phyloP scores from a whole-genome alignment of 2,113 vertebrate genomes.

The Micronycteris hirsuta region DNA sequence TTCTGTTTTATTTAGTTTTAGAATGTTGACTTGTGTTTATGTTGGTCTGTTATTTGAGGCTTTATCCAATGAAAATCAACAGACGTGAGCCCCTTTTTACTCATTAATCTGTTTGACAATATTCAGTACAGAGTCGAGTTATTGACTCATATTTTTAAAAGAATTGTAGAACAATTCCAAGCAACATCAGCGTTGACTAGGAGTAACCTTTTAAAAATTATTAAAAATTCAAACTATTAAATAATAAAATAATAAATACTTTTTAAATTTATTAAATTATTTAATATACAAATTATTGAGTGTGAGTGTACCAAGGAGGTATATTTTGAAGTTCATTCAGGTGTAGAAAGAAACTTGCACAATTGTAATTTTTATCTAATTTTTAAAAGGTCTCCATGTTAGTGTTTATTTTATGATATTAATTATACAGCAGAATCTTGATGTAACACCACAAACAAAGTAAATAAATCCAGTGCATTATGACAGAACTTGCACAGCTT shows the following conservation, averaged over 20 bases:
- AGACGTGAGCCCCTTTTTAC: background rate
- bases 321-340: background rate
- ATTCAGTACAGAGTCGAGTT: background rate
- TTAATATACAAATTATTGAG: background rate
- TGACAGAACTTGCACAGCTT: background rate
- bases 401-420: background rate
- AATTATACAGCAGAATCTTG: background rate
- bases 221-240: background rate
- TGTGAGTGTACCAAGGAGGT: background rate
- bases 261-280: background rate
- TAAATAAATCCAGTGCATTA: background rate
- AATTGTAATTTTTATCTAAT: background rate
- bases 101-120: background rate
- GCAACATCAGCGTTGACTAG: background rate
- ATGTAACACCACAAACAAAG: background rate
- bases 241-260: background rate
- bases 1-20: background rate
- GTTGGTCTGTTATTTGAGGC: background rate
- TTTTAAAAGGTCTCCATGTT: conserved; percentile 24
- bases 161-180: background rate
- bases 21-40: background rate
- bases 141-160: background rate
- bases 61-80: background rate
- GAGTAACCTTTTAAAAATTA: background rate
- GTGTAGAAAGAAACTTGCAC: background rate